Percentiles rank a stretch among this genome's conserved stretches.
Conservation (phyloP, 1,140 invertebrate genomes). For the Platyscapa corneri region DNA sequence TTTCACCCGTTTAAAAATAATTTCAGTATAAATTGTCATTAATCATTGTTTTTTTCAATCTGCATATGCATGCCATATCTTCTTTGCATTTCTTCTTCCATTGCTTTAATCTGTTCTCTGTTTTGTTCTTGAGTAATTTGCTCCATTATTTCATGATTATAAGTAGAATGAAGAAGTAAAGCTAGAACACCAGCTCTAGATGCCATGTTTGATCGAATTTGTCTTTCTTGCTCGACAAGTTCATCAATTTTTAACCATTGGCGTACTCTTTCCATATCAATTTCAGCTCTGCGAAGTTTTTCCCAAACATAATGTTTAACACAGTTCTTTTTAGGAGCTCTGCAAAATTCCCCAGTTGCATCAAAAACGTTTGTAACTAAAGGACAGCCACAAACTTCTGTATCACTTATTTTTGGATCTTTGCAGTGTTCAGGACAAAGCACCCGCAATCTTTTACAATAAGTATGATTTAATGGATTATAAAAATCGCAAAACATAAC, state of each 20-base stretch:
- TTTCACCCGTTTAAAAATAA: not conserved
- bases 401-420: slow-evolving; percentile 90
- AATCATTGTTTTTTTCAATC: slow-evolving; percentile 33
- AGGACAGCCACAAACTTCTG: slow-evolving; percentile 94
- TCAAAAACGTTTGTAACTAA: slow-evolving; percentile 89
- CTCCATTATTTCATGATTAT: slow-evolving; percentile 94
- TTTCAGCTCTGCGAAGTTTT: slow-evolving; percentile 92
- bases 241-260: slow-evolving; percentile 97
- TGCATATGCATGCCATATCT: slow-evolving; percentile 55
- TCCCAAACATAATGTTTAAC: slow-evolving; percentile 96
- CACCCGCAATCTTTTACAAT: slow-evolving; percentile 96
- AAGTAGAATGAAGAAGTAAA: slow-evolving; percentile 95
- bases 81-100: slow-evolving; percentile 70
- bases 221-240: slow-evolving; percentile 94
- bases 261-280: slow-evolving; percentile 84
- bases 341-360: slow-evolving; percentile 87
- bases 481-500: slow-evolving; percentile 99
- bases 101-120: slow-evolving; percentile 69
- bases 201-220: slow-evolving; percentile 89
- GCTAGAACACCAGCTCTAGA: slow-evolving; percentile 92
- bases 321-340: slow-evolving; percentile 92
- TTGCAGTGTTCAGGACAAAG: slow-evolving; percentile 99
- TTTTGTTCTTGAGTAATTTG: slow-evolving; percentile 74
- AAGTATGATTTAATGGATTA: slow-evolving; percentile 91
- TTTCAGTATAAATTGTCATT: not conserved